Evolutionary conservation across 2,888 invertebrate genomes (phyloP), one percentile per base, ranked within the genome.

Genomic region (Empis livida): DNA sequence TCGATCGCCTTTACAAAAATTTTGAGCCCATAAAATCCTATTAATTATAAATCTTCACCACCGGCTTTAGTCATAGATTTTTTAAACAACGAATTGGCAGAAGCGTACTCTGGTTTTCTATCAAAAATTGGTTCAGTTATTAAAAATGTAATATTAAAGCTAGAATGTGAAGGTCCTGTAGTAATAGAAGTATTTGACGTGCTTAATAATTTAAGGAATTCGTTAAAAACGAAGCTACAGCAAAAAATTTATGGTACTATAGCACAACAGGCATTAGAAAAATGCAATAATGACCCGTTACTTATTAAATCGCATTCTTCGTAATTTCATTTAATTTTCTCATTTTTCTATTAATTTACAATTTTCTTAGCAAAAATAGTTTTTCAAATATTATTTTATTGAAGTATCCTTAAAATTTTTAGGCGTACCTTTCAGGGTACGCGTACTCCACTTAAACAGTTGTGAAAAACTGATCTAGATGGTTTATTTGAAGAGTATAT

Each of bases 81-180:
- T 41, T 35, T 44, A 37, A 48, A 44, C 15, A 48, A 48, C 31
- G 44, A 48, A 14, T 44, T 44, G 27, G 40, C 44, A 14, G 44
- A 48, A 44, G 48, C 44, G 6, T 44, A 48, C 20, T 37, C 32
- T 13, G 43, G 16, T n/a, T 41, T 41, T 9, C 23, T 43, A 9
- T 32, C 15, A 27, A 17, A 43, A 39, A 32, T 47, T 31, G 31
- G 32, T 15, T 35, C 41, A 17, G n/a, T 23, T 31, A 44, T 44
- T 16, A n/a, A 44, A 44, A 48, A 48, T 6, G 32, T 43, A 40
- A 43, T 47, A 43, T 43, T 44, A 35, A 41, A 48, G 27, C 15
- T 44, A 10, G 42, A 48, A 44, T n/a, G 20, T 44, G 30, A 44
- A 31, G 41, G 48, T 17, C 37, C 40, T 38, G 23, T 44, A 27